A percentile compares a stretch with the other conserved stretches of the same genome.
These are phyloP conservation scores for Polypedilum vanderplanki DNA, from an alignment of 1,140 invertebrate species.

Conservation along the genomic window DNA sequence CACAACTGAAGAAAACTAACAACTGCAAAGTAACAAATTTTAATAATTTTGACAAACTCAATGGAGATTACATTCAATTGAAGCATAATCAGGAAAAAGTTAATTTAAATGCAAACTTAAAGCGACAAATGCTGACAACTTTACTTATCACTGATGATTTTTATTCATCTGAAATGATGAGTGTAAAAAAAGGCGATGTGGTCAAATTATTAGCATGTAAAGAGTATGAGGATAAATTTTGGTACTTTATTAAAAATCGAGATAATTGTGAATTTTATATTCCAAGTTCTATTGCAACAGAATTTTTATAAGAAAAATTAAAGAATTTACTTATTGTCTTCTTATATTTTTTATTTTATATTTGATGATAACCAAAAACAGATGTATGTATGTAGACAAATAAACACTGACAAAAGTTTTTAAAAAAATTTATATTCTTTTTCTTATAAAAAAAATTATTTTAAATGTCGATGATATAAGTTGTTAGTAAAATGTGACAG, in stretches of 20 bases:
- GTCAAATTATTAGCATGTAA: constrained; percentile 56
- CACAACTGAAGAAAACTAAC: constrained; percentile 37
- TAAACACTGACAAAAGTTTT: no score
- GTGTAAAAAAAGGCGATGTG: constrained; percentile 63
- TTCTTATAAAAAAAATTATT: no score
- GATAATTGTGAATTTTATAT: constrained; percentile 67
- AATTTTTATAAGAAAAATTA: not conserved
- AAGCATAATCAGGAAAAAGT: constrained; percentile 36
- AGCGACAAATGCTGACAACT: constrained; percentile 57
- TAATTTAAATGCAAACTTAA: not conserved
- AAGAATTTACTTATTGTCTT: not conserved
- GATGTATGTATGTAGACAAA: no score
- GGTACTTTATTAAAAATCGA: constrained; percentile 64
- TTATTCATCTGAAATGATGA: constrained; percentile 48
- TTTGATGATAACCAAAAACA: no score
- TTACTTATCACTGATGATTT: constrained; percentile 36
- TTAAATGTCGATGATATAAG: no score
- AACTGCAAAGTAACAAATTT: not conserved
- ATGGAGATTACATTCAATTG: constrained; percentile 32
- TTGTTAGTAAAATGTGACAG: no score
- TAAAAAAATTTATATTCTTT: no score
- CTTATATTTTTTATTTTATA: not conserved
- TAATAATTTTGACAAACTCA: not conserved
- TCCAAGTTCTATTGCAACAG: constrained; percentile 58
- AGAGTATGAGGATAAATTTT: constrained; percentile 46